These are phyloP conservation scores for Ashinkailepas kermadecensis DNA, from an alignment of 2,888 invertebrate species.

Conservation along the genomic window DNA sequence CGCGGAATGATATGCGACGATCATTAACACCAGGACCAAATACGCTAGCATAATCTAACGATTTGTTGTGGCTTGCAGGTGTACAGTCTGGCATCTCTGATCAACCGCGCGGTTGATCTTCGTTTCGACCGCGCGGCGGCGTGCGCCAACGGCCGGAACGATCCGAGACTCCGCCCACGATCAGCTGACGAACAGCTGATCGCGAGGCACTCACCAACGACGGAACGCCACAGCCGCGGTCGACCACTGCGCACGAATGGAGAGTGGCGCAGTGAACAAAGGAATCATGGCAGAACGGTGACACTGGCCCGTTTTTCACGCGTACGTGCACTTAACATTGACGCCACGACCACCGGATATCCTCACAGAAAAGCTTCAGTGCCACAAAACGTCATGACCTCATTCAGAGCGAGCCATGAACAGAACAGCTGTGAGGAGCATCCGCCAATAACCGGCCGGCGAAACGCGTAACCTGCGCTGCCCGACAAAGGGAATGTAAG, in stretches of 20 bases:
- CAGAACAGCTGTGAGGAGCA: background rate
- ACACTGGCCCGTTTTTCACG: no score
- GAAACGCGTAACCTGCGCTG: background rate
- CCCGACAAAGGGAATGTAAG: background rate
- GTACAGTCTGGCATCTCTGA: no score
- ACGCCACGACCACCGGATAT: no score
- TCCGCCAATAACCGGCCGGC: background rate
- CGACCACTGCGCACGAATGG: background rate
- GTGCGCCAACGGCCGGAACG: background rate
- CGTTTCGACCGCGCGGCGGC: background rate
- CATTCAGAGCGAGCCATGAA: background rate
- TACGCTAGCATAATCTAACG: no score
- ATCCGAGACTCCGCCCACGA: background rate
- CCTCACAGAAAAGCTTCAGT: background rate
- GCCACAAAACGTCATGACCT: background rate
- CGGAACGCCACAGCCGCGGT: background rate
- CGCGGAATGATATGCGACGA: no score
- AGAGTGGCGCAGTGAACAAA: background rate
- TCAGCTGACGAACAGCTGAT: background rate
- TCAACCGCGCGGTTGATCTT: background rate
- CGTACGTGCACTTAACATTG: no score
- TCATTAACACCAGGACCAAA: no score
- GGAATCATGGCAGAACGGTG: background rate
- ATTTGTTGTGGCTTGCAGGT: no score
- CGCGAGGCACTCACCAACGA: background rate